Evolutionary conservation across 2,797 vertebrate species (phyloP), one percentile per base, ranked within the genome.

Genomic region (Neosilurus hyrtlii): DNA sequence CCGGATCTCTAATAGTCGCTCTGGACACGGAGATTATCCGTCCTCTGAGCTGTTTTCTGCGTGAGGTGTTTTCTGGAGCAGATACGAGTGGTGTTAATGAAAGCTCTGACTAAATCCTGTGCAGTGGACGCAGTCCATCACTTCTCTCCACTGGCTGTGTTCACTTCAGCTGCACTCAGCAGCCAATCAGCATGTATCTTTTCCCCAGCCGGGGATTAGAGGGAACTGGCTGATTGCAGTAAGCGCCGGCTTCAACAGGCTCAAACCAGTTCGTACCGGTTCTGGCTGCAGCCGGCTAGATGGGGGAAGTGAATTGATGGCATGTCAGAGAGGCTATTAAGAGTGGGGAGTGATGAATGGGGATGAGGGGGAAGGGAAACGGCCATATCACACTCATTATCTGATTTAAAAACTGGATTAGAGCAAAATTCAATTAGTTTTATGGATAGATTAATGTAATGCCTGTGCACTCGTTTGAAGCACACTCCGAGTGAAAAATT

Each of bases 191-290:
- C 22, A 4, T 18, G 30, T 0, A 35, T 22, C 12, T 49, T 71
- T 77, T 89, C 86, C 92, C 30, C 79, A 93, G 92, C 91, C 93
- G 93, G 90, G 87, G 89, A 90, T 92, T 82, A 88, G 89, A 61
- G 87, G 90, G 92, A 94, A 94, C 94, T 84, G 89, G 93, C 93
- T 90, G 87, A 89, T 89, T 92, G 92, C 94, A 89, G 94, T 88
- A 90, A 83, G 87, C 91, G 88, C 86, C 90, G 84, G 93, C 85
- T 84, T 86, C 89, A 88, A 90, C 94, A 37, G 84, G 91, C 83
- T 94, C 86, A 91, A 91, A 94, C 94, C 51, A 88, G 93, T 81
- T 91, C 79, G 76, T 43, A 86, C 93, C 66, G 83, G 93, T 91
- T 94, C 86, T 74, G 88, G 89, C 89, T 89, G 88, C 89, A 89